Percentiles rank a stretch among this genome's conserved stretches.
Conservation (phyloP, 1,140 invertebrate genomes). For the Probaryconus sp. region DNA sequence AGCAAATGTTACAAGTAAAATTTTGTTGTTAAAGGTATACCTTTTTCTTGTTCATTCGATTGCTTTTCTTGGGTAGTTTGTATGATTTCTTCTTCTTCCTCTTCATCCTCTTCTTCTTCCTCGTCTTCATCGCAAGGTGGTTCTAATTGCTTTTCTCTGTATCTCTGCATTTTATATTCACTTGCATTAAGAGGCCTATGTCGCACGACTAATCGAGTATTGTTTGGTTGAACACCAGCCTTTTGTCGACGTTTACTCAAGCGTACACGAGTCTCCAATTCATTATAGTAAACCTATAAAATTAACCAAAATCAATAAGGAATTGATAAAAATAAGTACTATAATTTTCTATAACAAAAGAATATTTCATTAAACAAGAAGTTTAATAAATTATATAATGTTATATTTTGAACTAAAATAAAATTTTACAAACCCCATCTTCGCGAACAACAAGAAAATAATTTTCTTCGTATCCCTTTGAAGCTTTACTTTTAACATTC, state of each 20-base stretch:
- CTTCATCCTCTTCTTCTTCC: constrained; percentile 78
- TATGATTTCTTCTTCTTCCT: constrained; percentile 69
- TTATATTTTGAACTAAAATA: not conserved
- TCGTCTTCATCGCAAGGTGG: constrained; percentile 90
- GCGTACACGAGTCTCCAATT: constrained; percentile 96
- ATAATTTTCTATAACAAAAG: not conserved
- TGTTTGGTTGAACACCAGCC: constrained; percentile 84
- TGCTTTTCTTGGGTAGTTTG: constrained; percentile 67
- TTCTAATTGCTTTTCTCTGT: constrained; percentile 92
- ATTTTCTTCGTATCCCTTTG: constrained; percentile 98
- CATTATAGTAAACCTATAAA: constrained; percentile 92
- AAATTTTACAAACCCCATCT: constrained; percentile 81
- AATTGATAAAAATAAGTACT: not conserved
- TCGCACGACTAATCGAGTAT: constrained; percentile 92
- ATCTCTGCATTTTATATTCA: constrained; percentile 92
- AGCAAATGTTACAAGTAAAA: not conserved
- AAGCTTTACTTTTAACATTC: constrained; percentile 99
- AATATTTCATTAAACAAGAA: constrained; percentile 1
- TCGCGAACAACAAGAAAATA: constrained; percentile 97
- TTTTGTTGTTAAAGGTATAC: constrained; percentile 34
- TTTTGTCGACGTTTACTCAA: constrained; percentile 93
- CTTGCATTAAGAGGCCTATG: constrained; percentile 91
- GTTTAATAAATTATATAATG: not conserved
- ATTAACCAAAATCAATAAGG: constrained; percentile 5
- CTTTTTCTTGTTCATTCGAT: constrained; percentile 71